phyloP scores from a whole-genome alignment of 2,113 vertebrate genomes.

The Oreotrochilus melanogaster region DNA sequence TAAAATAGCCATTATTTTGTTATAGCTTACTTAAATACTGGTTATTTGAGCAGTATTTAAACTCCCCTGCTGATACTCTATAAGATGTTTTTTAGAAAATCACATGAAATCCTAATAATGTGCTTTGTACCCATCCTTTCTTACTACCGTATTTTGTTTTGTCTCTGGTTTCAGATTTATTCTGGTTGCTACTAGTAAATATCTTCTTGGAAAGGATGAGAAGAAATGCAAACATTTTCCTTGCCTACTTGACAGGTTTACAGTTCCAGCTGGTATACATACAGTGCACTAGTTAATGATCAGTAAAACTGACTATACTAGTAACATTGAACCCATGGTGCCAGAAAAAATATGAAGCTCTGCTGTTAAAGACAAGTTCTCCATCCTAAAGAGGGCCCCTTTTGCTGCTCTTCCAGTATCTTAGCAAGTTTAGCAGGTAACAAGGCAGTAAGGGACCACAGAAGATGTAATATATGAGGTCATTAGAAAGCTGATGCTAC shows the following conservation, averaged over 20 bases:
- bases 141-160: not conserved
- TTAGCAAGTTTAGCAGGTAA: not conserved
- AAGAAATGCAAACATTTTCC: not conserved
- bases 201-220: not conserved
- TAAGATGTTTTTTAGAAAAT: not conserved
- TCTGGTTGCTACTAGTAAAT: not conserved
- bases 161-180: not conserved
- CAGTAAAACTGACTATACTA: not conserved
- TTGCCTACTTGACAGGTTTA: not conserved
- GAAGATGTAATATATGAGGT: not conserved
- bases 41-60: not conserved
- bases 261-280: not conserved
- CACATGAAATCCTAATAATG: not conserved
- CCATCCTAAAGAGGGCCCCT: not conserved
- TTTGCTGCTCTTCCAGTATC: not conserved
- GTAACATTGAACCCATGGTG: not conserved
- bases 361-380: not conserved
- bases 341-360: not conserved
- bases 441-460: not conserved
- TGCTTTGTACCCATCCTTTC: not conserved
- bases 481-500: not conserved
- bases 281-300: not conserved
- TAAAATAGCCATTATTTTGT: not conserved
- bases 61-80: not conserved
- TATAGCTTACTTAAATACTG: not conserved